A percentile compares a stretch with the other conserved stretches of the same genome.
Evolutionary conservation across 1,140 invertebrate species (phyloP).

Genomic region (Pissodes strobi): DNA sequence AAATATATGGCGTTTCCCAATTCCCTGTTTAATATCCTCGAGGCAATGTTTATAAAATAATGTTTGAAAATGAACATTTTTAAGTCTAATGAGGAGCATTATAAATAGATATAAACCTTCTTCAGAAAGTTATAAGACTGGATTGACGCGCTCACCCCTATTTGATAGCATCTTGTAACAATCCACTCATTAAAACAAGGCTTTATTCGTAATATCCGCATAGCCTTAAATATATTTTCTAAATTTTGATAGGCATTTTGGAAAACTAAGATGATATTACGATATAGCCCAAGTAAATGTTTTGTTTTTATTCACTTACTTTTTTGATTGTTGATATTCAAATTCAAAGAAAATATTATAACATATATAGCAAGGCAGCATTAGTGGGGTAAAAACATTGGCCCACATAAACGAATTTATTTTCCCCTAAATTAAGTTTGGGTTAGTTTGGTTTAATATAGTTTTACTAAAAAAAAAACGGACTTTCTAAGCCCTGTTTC

Average conservation of each 20-base stretch:
- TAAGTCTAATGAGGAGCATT: conserved; percentile 52
- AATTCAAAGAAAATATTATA: too few species aligned
- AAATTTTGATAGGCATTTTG: conserved; percentile 3
- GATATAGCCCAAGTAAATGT: too few species aligned
- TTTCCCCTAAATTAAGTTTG: too few species aligned
- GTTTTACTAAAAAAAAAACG: too few species aligned
- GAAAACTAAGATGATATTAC: too few species aligned
- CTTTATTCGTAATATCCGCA: conserved; percentile 26
- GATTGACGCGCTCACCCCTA: conserved; percentile 32
- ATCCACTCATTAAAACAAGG: conserved; percentile 29
- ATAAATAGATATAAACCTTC: conserved; percentile 52
- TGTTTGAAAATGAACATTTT: conserved; percentile 54
- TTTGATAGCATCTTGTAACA: conserved; percentile 31
- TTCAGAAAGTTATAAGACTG: conserved; percentile 51
- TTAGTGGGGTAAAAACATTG: too few species aligned
- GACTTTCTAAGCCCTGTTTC: too few species aligned
- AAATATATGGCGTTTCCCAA: conserved; percentile 54
- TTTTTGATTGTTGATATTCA: too few species aligned
- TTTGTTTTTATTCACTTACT: too few species aligned
- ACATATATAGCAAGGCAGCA: too few species aligned
- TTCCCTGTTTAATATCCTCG: conserved; percentile 54
- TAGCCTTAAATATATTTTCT: conserved; percentile 12
- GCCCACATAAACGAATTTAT: too few species aligned
- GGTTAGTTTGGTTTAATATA: too few species aligned
- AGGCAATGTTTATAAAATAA: conserved; percentile 56